Conservation (phyloP, 2,888 invertebrate species). For the Pammene aurita region DNA sequence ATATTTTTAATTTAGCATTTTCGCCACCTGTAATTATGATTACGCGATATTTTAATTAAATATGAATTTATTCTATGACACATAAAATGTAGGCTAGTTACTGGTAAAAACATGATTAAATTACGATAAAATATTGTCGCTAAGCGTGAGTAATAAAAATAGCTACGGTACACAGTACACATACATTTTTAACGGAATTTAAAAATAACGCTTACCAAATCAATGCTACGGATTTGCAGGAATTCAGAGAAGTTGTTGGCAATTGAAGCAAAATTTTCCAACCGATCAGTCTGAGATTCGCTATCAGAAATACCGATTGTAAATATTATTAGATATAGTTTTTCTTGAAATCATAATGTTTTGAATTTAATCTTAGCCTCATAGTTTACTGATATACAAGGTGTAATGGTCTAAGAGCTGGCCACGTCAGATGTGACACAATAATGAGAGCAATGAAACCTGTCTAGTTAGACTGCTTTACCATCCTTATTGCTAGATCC, state of each 20-base stretch:
- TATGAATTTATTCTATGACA: not conserved
- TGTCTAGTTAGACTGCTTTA: no score
- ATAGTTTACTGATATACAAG: no score
- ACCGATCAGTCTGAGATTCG: constrained; percentile 4
- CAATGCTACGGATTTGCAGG: not conserved
- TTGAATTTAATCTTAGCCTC: no score
- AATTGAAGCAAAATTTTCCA: not conserved
- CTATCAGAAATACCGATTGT: constrained; percentile 7
- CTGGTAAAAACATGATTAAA: not conserved
- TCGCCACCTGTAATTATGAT: no score
- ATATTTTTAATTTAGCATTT: no score
- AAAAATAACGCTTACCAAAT: constrained; percentile 16
- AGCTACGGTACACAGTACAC: not conserved
- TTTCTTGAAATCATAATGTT: not conserved
- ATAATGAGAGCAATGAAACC: no score
- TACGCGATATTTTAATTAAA: no score
- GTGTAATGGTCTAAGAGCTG: no score
- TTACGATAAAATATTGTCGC: not conserved
- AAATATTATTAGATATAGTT: not conserved
- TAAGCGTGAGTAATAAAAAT: not conserved
- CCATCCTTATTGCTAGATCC: no score
- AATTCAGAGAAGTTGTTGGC: constrained; percentile 11
- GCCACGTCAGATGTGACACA: no score
- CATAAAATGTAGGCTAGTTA: not conserved
- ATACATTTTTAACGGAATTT: not conserved